Evolutionary conservation across 1,140 invertebrate genomes (phyloP), one percentile per base, ranked within the genome.

Genomic region (Aphis craccivora): DNA sequence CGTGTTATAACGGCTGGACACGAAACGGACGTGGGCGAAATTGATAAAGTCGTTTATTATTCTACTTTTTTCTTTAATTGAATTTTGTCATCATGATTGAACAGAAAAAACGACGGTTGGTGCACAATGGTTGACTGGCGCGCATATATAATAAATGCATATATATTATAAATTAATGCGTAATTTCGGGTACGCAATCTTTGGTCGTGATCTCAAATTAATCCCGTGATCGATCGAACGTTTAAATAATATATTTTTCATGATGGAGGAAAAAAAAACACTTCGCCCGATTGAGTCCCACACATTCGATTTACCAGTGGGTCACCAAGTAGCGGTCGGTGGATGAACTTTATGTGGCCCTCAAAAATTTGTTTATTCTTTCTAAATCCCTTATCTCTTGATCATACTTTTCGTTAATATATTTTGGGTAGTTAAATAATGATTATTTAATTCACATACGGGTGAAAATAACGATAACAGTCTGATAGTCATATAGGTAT

Each of bases 81-180:
- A 91, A 91, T 91, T 91, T 91, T 91, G 67, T 91, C 90, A 91
- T 91, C 90, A 20, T 91, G 90, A 91, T 91, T 35, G 40, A 91
- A 91, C 43, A 81, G 30, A 91, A 91, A 67, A 89, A 83, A 53
- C 86, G 48, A 53, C 22, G 45, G 40, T 51, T 7, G 18, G 14
- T 51, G n/a, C 18, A 11, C n/a, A 53, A 89, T 89, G 51, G 35
- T 53, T 20, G 45, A 53, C 40, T 35, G 87, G n/a, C 11, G 40
- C 4, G 25, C 40, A n/a, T 45, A n/a, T 9, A 86, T 45, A 45
- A 86, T 86, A 9, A 1, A 86, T 45, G 23, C 83, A 86, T 86
- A 30, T 76, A n/a, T 76, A 76, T 76, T 76, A 76, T 76, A 76
- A 1, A 76, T 76, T 76, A 76, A 53, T 89, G 48, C 48, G 87